Conservation (phyloP, 2,888 invertebrate species). For the Teleogryllus oceanicus region DNA sequence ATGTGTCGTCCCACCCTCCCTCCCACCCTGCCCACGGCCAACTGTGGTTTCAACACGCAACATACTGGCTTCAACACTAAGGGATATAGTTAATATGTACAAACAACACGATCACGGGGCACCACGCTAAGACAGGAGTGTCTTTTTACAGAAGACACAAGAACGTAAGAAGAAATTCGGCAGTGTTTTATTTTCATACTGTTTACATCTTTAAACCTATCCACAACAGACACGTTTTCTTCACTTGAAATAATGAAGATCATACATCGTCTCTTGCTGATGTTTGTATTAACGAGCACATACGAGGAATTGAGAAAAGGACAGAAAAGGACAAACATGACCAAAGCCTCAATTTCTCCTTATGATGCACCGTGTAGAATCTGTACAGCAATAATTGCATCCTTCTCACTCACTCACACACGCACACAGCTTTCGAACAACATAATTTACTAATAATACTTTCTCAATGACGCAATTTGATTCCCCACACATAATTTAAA, state of each 20-base stretch:
- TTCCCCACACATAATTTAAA: constrained; percentile 18
- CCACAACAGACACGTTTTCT: neutral
- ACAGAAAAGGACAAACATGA: constrained; percentile 18
- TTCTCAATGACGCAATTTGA: constrained; percentile 3
- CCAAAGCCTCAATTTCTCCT: neutral
- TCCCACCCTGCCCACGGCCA: neutral
- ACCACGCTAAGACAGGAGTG: constrained; percentile 19
- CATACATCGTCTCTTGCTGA: constrained; percentile 1
- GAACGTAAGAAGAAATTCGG: constrained; percentile 28
- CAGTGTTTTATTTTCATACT: constrained; percentile 27
- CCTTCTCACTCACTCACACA: constrained; percentile 23
- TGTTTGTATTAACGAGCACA: neutral
- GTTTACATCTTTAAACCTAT: constrained; percentile 18
- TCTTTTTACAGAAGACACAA: constrained; percentile 1
- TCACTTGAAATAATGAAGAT: constrained; percentile 9
- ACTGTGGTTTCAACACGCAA: neutral
- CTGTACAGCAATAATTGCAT: constrained; percentile 28
- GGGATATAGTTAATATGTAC: neutral
- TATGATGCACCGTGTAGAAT: constrained; percentile 28
- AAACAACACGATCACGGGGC: neutral
- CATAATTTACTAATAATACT: constrained; percentile 23
- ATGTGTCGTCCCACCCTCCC: constrained; percentile 11
- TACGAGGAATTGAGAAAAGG: constrained; percentile 18
- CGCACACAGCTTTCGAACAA: neutral
- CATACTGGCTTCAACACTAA: constrained; percentile 11